Evolutionary conservation across 1,140 invertebrate genomes (phyloP), one percentile per base, ranked within the genome.

Genomic region (Latrodectus geometricus): DNA sequence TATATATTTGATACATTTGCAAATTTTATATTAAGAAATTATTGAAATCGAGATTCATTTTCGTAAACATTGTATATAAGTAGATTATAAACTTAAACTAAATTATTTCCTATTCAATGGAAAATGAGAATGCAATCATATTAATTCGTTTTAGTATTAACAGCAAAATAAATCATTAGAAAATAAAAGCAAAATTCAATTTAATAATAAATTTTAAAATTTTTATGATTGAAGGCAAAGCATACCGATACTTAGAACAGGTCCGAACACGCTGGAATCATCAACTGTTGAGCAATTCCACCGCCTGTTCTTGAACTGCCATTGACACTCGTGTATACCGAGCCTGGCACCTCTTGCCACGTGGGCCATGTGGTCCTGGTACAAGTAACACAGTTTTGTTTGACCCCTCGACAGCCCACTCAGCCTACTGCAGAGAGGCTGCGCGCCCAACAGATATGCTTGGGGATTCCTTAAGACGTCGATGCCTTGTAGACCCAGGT

Each of bases 211-310:
- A 35, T 35, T 5, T 35, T 35, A 5, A 35, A 5, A 35, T n/a
- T n/a, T n/a, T n/a, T 35, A 35, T 35, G 35, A 35, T 35, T 35
- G 1, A 5, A 35, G 35, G 35, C 35, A 35, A 35, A 35, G 35
- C 94, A 94, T 91, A 97, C 97, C 96, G 88, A 96, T 94, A 89
- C 94, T 93, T 17, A 96, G 94, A 83, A 97, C 93, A 20, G 96
- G 95, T 65, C 97, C 96, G 90, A 98, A 97, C 0, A 98, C 95
- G 4, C 94, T 94, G 23, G 94, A 93, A 89, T 96, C 94, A 84
- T 92, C 89, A 7, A 93, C 90, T 0, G 92, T 92, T 9, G 96
- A 96, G 90, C 96, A 97, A 92, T 97, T 97, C 96, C 96, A 97
- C 89, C 96, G 93, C 90, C 96, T 94, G 93, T 95, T 95, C 88